A percentile compares a stretch with the other conserved stretches of the same genome.
Conservation (phyloP, 1,140 invertebrate genomes). For the Ceratosolen solmsi region DNA sequence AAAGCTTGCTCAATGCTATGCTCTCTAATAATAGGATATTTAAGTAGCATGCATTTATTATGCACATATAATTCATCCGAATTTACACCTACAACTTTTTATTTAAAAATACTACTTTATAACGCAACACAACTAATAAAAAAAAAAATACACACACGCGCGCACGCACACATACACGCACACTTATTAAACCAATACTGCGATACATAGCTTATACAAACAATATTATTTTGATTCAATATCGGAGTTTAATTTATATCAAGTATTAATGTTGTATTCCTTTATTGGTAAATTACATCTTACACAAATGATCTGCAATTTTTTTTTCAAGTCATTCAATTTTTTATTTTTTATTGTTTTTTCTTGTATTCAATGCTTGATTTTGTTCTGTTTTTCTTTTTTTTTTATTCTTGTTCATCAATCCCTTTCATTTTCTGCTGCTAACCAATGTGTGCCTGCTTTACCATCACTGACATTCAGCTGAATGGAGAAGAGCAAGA, state of each 20-base stretch:
- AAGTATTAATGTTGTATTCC: background rate
- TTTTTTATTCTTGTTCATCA: constrained; percentile 55
- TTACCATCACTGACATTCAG: constrained; percentile 65
- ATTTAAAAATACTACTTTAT: background rate
- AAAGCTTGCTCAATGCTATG: constrained; percentile 34
- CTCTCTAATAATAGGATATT: constrained; percentile 36
- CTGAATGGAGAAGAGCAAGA: constrained; percentile 66
- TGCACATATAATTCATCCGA: constrained; percentile 36
- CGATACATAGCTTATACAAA: background rate
- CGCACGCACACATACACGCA: background rate
- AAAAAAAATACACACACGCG: too few species aligned
- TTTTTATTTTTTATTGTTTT: constrained; percentile 53
- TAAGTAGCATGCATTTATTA: constrained; percentile 38
- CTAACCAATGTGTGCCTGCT: constrained; percentile 64
- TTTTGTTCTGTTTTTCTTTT: constrained; percentile 56
- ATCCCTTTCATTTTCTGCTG: constrained; percentile 58
- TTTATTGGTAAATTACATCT: background rate
- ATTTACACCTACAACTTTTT: background rate
- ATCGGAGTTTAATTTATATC: background rate
- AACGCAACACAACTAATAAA: background rate
- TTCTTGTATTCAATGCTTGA: constrained; percentile 42
- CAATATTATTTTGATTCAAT: background rate
- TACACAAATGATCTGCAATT: constrained; percentile 43
- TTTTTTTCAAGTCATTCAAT: constrained; percentile 43
- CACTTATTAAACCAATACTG: background rate